Base-by-base conservation (phyloP, 2,888 invertebrate species). In the Agonopterix arenella region DNA sequence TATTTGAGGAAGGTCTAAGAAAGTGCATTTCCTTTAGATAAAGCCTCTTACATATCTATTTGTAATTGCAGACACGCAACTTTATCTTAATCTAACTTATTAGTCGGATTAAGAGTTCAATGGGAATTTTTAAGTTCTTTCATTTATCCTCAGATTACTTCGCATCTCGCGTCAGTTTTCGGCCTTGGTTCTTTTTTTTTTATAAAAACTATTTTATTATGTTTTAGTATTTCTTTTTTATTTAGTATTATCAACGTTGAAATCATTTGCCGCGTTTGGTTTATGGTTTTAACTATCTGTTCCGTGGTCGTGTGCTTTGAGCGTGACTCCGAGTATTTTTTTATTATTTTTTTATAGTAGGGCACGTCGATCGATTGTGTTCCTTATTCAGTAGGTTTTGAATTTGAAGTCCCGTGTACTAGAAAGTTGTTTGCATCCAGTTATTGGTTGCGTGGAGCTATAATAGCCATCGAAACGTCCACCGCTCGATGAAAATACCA, bases 241-340 rank as follows among this genome's bases (percentile, higher is more conserved):
- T 57, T 54, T 47, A 47, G 50, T 44, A 43, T 46, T 60, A 62
- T 61, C 59, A 58, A 47, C 52, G 53, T 52, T 52, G 53, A 55
- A 55, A 59, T 64, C 60, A 54, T 50, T 50, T 55, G 48, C 50
- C 53, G 48, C 50, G 48, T 54, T 58, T 48, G 43, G 56, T 60
- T 57, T 55, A 57, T 58, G 47, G 53, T 54, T 51, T 52, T 56
- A 48, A 49, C 57, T 50, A 55, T 53, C 53, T 52, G 11, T 66
- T 64, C 61, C 73, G 68, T 66, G 61, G 66, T 70, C 68, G 65
- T 68, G 71, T 66, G 66, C 69, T 69, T 52, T 54, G 62, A 73
- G 73, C 82, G 77, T 83, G 78, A 79, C 79, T 69, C 61, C 57
- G 53, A 28, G 28, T 28, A 54, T 64, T 72, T 68, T n/a, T 73